Base-by-base conservation (phyloP, 1,140 invertebrate genomes). In the Neocloeon triangulifer region DNA sequence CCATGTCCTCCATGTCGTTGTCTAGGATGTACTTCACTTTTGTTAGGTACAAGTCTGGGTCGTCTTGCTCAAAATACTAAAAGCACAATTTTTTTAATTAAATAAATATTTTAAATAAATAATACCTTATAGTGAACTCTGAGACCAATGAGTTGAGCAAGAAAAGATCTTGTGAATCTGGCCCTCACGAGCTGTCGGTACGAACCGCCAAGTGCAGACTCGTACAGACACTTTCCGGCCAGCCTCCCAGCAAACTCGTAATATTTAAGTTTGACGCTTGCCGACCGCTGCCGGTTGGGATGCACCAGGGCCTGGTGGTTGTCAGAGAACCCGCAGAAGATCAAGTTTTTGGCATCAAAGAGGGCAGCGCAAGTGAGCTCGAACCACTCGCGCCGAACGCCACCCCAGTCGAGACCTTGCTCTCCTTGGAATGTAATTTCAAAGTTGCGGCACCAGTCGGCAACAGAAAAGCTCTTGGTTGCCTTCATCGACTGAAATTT, bases 341-440 rank as follows among this genome's bases (percentile, higher is more conserved):
- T 58, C 1, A 73, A 70, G 45, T 75, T 68, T 38, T 71, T 66
- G 1, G 74, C 64, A 52, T 89, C 82, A 56, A 94, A 94, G 15
- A 94, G 53, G 31, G 75, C 59, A 16, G 69, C 71, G 56, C 84
- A 89, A 26, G 89, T 64, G 34, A 88, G 50, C 41, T 89, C 82
- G 53, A 92, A 89, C 86, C 86, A 92, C 55, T 92, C 88, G 34
- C 85, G 65, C 9, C 84, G 61, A 9, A 92, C 58, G 9, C 86
- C 86, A 37, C 86, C 88, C 81, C 81, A 91, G 57, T 94, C 88
- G 39, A 92, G 69, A 30, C 81, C 84, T 65, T 86, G 79, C 53
- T 92, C 86, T 18, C 80, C 82, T 48, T 76, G 66, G 49, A 92
- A 92, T 12, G 66, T 74, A 23, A 92, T 78, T 58, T 92, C 84